Percentiles rank a stretch among this genome's conserved stretches.
Conservation (phyloP, 2,113 vertebrate species). For the Gymnobelideus leadbeateri region DNA sequence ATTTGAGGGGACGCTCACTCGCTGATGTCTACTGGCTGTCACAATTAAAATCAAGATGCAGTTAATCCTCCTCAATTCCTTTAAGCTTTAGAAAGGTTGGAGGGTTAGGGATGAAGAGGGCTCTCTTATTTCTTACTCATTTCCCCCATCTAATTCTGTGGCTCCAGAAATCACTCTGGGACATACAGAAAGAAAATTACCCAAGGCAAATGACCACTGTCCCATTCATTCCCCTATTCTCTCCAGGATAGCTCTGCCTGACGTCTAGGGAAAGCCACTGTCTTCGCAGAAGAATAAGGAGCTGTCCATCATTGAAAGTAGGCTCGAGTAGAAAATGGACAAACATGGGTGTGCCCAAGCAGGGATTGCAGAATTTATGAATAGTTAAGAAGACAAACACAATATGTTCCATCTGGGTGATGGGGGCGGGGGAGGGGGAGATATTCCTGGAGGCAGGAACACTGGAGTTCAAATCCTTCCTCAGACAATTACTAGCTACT, state of each 20-base stretch:
- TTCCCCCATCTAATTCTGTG: neutral
- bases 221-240: neutral
- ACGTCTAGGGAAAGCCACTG: neutral
- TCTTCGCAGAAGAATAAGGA: slow-evolving; percentile 18
- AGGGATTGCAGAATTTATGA: slow-evolving; percentile 44
- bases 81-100: neutral
- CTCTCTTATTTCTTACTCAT: neutral
- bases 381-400: slow-evolving; percentile 54
- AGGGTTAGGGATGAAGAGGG: neutral
- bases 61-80: neutral
- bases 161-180: slow-evolving; percentile 1
- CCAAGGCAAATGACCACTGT: neutral
- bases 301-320: slow-evolving; percentile 36
- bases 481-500: neutral
- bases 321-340: slow-evolving; percentile 53
- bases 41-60: slow-evolving; percentile 55
- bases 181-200: neutral
- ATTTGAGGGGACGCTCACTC: neutral
- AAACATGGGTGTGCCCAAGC: slow-evolving; percentile 37
- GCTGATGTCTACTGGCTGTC: slow-evolving; percentile 35
- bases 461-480: neutral
- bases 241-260: neutral
- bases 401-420: slow-evolving; percentile 62
- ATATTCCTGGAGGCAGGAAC: neutral
- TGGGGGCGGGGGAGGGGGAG: neutral